phyloP scores from a whole-genome alignment of 2,888 invertebrate genomes.

The Meteorus colon region DNA sequence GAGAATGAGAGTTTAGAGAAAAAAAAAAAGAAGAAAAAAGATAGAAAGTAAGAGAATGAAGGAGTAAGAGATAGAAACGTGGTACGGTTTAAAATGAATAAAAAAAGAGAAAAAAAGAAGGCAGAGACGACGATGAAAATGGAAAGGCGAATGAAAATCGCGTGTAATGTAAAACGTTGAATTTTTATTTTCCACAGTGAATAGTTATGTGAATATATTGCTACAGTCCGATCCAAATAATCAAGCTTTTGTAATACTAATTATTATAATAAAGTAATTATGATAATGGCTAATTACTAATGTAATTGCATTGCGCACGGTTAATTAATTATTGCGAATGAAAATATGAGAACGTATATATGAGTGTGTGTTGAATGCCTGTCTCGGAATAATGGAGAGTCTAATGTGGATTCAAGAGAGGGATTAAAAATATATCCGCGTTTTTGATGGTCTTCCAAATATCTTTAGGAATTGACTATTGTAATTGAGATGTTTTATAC shows the following conservation, averaged over 20 bases:
- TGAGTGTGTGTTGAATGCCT: conserved; percentile 30
- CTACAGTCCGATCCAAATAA: conserved; percentile 73
- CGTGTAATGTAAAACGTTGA: conserved; percentile 67
- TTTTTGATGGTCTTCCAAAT: conserved; percentile 55
- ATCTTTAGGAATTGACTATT: conserved; percentile 57
- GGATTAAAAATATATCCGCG: conserved; percentile 34
- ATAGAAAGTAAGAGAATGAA: conserved; percentile 26
- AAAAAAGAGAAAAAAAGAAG: conserved; percentile 14
- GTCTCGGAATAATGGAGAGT: conserved; percentile 30
- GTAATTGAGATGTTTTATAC: conserved; percentile 35
- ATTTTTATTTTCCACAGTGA: conserved; percentile 70
- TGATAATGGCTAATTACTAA: conserved; percentile 64
- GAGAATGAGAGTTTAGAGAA: conserved; percentile 25
- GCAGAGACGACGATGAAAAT: conserved; percentile 27
- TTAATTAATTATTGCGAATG: conserved; percentile 39
- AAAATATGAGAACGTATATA: conserved; percentile 39
- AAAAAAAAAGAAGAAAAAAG: conserved; percentile 32
- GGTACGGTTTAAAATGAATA: conserved; percentile 16
- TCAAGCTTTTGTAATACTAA: conserved; percentile 73
- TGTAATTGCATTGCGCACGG: conserved; percentile 60
- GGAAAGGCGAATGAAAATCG: conserved; percentile 38
- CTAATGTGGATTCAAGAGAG: conserved; percentile 29
- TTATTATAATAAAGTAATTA: conserved; percentile 64
- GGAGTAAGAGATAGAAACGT: conserved; percentile 14
- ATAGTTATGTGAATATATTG: conserved; percentile 71